Base-by-base conservation (phyloP, 2,113 vertebrate species). In the Hyperopisus bebe region DNA sequence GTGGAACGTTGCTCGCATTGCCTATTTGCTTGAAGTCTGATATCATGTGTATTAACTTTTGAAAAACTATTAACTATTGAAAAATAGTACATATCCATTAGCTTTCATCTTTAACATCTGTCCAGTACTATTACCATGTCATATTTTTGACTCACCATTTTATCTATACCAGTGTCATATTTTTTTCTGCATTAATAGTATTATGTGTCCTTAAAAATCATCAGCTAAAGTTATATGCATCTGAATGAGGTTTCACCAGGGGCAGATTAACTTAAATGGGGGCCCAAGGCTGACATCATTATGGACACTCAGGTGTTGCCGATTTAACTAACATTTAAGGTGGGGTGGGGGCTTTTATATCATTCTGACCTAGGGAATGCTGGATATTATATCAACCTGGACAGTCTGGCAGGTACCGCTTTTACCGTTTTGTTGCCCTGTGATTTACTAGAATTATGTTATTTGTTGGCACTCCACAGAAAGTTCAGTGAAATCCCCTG, bases 1-100 rank as follows among this genome's bases (percentile, higher is more conserved):
- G 88, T 55, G 24, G 82, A 86, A 92, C 88, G 48, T 90, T 88
- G 51, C 15, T 0, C 89, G 5, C 58, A 15, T 44, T 84, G 58
- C 58, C 2, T 87, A 21, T 46, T 44, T 21, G 5, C 21, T 44
- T 83, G 5, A 39, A 42, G 80, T 83, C 39, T 46, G 42, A 83
- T 83, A 24, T 46, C 11, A 24, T 3, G 39, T 46, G 87, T 88
- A 47, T 88, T 70, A 70, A 31, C n/a, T 70, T 66, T 27, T 27
- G 19, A 55, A 55, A 55, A 55, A 55, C 19, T 55, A 21, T 55
- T 55, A 6, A 1, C 53, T 21, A 0, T 21, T 55, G n/a, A 31
- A 31, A 31, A 31, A 70, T 70, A 70, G 62, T 70, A 27, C n/a
- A 70, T 31, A 11, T 31, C 58, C 58, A 11, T 70, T 70, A 70